Base-by-base conservation (phyloP, 2,888 invertebrate species). In the Ceratothoa steindachneri region DNA sequence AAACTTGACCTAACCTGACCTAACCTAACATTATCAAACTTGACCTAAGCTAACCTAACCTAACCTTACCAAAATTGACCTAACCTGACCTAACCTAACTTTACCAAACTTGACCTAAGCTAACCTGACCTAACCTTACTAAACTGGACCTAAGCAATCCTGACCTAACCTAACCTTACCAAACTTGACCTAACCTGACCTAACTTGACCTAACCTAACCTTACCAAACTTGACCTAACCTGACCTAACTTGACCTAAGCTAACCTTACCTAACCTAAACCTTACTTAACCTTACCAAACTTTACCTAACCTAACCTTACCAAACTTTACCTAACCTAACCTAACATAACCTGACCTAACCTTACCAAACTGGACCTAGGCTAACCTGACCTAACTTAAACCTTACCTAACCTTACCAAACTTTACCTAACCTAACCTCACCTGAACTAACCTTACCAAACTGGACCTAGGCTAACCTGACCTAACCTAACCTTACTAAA, bases 401-500 rank as follows among this genome's bases (percentile, higher is more conserved):
- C 41, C 41, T 15, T 41, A 41, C 41, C 41, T 41, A 27, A 27
- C 66, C 66, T 66, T 28, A 66, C 66, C 28, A 19, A 27, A 66
- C 66, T 12, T 66, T 28, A 41, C 29, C 66, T 27, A 66, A 66
- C 28, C 28, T 29, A 5, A 27, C 66, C 66, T 66, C 24, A 66
- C 66, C 66, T n/a, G n/a, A n/a, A n/a, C n/a, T n/a, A n/a, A n/a
- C n/a, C n/a, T n/a, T n/a, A n/a, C n/a, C n/a, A n/a, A n/a, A n/a
- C n/a, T n/a, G n/a, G n/a, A n/a, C n/a, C n/a, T n/a, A n/a, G n/a
- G n/a, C n/a, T 41, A 41, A 41, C 41, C 41, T 29, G 19, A 66
- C 66, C 66, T 66, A 66, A 66, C 66, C 66, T 66, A 66, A 66
- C 66, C 66, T 27, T 41, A 41, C n/a, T n/a, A n/a, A n/a, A n/a